A percentile compares a stretch with the other conserved stretches of the same genome.
These are phyloP conservation scores for Andricus curvator DNA, from an alignment of 2,888 invertebrate genomes.

Conservation along the genomic window DNA sequence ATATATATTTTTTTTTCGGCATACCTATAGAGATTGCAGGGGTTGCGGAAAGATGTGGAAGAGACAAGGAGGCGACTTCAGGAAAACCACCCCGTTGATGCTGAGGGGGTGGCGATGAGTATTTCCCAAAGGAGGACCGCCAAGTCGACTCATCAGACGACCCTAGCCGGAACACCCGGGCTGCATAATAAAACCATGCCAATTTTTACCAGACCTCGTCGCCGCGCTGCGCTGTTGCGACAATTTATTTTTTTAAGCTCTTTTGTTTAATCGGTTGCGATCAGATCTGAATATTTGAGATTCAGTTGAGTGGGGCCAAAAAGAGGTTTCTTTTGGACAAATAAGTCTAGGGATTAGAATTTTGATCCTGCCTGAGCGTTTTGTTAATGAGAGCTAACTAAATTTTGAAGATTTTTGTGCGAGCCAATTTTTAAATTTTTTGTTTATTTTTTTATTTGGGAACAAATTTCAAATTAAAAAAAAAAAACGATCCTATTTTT, in stretches of 20 bases:
- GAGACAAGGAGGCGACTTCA: constrained; percentile 26
- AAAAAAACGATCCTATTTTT: too few species aligned
- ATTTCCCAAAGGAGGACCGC: constrained; percentile 73
- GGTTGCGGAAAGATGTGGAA: background rate
- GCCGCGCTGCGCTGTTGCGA: background rate
- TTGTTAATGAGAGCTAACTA: too few species aligned
- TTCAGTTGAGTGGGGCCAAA: background rate
- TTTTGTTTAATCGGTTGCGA: constrained; percentile 24
- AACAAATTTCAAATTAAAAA: too few species aligned
- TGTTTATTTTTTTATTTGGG: too few species aligned
- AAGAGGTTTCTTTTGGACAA: too few species aligned
- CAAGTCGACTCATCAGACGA: constrained; percentile 71
- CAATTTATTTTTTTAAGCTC: background rate
- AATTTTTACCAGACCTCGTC: constrained; percentile 65
- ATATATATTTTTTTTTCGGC: constrained; percentile 7
- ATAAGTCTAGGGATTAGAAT: too few species aligned
- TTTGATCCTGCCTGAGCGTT: too few species aligned
- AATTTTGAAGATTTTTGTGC: too few species aligned
- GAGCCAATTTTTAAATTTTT: too few species aligned
- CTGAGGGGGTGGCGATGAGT: constrained; percentile 65
- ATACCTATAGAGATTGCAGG: constrained; percentile 26
- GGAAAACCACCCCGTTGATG: constrained; percentile 34
- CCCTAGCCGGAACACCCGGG: constrained; percentile 64
- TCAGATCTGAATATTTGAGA: constrained; percentile 17
- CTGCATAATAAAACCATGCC: constrained; percentile 74